Evolutionary conservation across 2,888 invertebrate genomes (phyloP).

Genomic region (Agelastica alni): DNA sequence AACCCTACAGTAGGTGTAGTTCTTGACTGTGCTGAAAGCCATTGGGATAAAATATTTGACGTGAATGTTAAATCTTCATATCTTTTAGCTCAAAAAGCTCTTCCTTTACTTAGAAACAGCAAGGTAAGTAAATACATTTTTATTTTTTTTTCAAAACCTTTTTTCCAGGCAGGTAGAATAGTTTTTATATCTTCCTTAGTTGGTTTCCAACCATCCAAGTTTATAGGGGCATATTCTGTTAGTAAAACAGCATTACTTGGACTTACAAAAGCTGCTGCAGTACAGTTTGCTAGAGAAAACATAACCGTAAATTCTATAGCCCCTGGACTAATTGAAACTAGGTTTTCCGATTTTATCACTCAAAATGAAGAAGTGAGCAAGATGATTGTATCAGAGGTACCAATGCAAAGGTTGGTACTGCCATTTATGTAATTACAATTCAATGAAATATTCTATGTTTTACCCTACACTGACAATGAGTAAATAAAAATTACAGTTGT

Average conservation of each 20-base stretch:
- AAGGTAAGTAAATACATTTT: constrained; percentile 51
- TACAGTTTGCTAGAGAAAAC: constrained; percentile 75
- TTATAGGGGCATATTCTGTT: constrained; percentile 89
- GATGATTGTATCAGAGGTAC: constrained; percentile 51
- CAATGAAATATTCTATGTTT: too few relatives aligned
- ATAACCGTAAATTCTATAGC: constrained; percentile 93
- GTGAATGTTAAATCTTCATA: constrained; percentile 90
- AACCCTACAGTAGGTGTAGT: constrained; percentile 84
- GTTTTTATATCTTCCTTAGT: constrained; percentile 88
- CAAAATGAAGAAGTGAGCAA: constrained; percentile 45
- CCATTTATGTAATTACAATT: too few relatives aligned
- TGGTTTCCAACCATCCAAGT: constrained; percentile 79
- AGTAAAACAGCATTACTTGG: constrained; percentile 93
- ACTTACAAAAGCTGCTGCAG: constrained; percentile 80
- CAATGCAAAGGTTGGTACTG: constrained; percentile 59
- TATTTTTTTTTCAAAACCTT: neutral
- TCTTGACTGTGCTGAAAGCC: constrained; percentile 76
- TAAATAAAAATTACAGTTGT: neutral
- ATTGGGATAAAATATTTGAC: constrained; percentile 97
- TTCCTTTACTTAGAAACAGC: constrained; percentile 78
- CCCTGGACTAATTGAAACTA: constrained; percentile 90
- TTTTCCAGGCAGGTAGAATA: constrained; percentile 69
- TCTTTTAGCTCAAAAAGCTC: constrained; percentile 83
- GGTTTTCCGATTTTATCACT: constrained; percentile 78
- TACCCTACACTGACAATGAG: neutral